Evolutionary conservation across 2,113 vertebrate genomes (phyloP), one percentile per base, ranked within the genome.

Genomic region (Neoarius graeffei): DNA sequence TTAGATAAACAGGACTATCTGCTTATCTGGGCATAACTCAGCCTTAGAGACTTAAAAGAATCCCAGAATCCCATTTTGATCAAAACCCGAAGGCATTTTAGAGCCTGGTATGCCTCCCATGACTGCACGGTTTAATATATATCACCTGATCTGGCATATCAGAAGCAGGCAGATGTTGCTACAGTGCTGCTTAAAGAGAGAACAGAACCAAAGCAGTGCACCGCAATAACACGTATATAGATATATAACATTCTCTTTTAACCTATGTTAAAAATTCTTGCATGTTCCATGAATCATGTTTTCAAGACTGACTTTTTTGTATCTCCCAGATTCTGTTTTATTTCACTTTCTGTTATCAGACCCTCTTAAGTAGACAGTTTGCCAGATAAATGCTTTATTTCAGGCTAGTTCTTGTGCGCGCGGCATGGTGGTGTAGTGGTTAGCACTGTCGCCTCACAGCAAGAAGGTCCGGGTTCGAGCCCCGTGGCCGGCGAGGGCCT

Each of bases 361-460:
- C 64, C n/a, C 85, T 25, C 59, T 82, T 82, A n/a, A 42, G 67
- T 10, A 62, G 67, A 69, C n/a, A 52, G 77, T 20, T 64, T 20
- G 7, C 50, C 57, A 82, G 74, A 74, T 59, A 74, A 60, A 66
- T 82, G 3, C 93, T 83, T 93, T 93, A 89, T 91, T 91, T 88
- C 88, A 93, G 92, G 89, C 87, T 86, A 52, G 87, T 80, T 71
- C 1, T 67, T 67, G 81, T n/a, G n/a, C n/a, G n/a, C n/a, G 92
- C 92, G 91, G 86, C 87, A 92, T 92, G 30, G 30, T 35, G 30
- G 30, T 35, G 30, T 35, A 35, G 30, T 35, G 30, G 30, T 35
- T 35, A 35, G 30, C 30, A 1, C 30, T 35, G 30, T 35, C 30
- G 30, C 30, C 30, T 35, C 30, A 35, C 30, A 35, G 30, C 30